These are phyloP conservation scores for Ceratitis capitata DNA, from an alignment of 1,140 invertebrate genomes.

Conservation along the genomic window DNA sequence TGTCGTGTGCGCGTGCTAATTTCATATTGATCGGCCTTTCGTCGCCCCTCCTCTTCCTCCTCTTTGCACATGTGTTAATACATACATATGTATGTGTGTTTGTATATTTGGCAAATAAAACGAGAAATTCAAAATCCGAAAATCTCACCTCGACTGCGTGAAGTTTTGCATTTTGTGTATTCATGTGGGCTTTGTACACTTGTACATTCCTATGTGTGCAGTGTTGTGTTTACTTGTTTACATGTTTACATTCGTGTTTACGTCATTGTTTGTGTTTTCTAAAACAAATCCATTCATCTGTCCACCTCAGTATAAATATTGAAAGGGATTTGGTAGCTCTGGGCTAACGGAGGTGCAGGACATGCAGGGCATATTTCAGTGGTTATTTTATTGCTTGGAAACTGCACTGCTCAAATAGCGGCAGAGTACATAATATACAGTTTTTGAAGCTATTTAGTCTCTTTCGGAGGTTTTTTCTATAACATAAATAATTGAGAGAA, in stretches of 20 bases:
- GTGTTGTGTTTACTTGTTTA: background rate
- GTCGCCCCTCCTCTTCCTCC: background rate
- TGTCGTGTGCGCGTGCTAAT: slow-evolving; percentile 10
- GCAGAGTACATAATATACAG: no score
- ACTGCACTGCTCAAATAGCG: no score
- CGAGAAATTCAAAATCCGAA: background rate
- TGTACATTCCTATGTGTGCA: background rate
- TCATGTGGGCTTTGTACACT: background rate
- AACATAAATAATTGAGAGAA: no score
- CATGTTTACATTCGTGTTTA: background rate
- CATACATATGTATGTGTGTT: background rate
- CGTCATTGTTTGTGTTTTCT: background rate
- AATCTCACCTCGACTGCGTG: background rate
- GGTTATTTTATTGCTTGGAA: no score
- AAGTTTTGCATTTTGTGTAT: background rate
- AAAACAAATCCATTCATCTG: background rate
- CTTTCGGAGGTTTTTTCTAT: no score
- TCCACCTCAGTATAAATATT: background rate
- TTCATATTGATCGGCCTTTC: background rate
- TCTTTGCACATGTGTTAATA: background rate
- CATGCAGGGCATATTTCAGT: no score
- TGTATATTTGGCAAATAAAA: background rate
- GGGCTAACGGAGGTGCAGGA: no score
- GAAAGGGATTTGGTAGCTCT: background rate
- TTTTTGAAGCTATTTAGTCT: no score